phyloP scores from a whole-genome alignment of 2,797 vertebrate genomes.

The Atherinosoma microstoma region DNA sequence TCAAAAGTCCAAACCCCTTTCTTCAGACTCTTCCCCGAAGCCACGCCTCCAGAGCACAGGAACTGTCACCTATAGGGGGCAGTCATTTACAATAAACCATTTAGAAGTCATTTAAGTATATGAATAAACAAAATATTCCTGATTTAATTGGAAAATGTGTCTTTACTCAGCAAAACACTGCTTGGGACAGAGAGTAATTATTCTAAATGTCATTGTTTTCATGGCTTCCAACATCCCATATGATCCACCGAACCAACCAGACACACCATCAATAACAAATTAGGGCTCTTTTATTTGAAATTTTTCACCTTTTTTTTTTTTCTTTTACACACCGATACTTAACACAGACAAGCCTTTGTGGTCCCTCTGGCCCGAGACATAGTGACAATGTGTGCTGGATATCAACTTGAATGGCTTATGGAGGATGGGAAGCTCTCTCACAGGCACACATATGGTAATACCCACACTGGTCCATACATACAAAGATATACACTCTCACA shows the following conservation, averaged over 20 bases:
- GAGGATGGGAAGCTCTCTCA: slow-evolving; percentile 66
- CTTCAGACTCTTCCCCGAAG: too few relatives aligned
- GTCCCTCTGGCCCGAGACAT: slow-evolving; percentile 84
- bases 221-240: background rate
- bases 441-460: slow-evolving; percentile 15
- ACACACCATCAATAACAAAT: slow-evolving; percentile 78
- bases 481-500: slow-evolving; percentile 32
- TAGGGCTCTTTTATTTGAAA: slow-evolving; percentile 87
- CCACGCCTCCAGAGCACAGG: too few relatives aligned
- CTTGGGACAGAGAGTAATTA: background rate
- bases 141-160: background rate
- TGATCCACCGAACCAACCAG: background rate
- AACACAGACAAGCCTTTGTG: slow-evolving; percentile 89
- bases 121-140: too few relatives aligned
- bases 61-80: too few relatives aligned
- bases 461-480: slow-evolving; percentile 16
- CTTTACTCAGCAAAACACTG: background rate
- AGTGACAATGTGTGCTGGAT: slow-evolving; percentile 80
- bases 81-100: background rate
- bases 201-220: background rate
- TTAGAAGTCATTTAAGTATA: too few relatives aligned
- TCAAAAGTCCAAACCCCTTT: too few relatives aligned
- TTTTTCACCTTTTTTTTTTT: slow-evolving; percentile 77
- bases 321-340: slow-evolving; percentile 87
- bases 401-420: slow-evolving; percentile 83